phyloP scores from a whole-genome alignment of 2,113 vertebrate genomes.

The Chamaea fasciata region DNA sequence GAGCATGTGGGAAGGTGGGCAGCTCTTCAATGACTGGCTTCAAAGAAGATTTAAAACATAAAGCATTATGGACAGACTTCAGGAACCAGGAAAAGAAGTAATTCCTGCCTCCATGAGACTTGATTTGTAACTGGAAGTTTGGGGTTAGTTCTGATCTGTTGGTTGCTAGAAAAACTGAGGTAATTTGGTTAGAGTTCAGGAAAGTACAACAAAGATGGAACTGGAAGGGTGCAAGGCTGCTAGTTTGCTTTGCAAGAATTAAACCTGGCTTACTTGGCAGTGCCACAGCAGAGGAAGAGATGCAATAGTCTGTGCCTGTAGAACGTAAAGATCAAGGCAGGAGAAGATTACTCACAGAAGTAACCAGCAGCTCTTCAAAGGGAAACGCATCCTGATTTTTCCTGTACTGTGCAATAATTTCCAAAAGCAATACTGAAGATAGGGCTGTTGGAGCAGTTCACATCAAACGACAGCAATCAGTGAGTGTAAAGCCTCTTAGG shows the following conservation, averaged over 20 bases:
- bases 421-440: background rate
- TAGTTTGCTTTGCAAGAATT: background rate
- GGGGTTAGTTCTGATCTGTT: background rate
- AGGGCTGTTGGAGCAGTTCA: background rate
- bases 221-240: background rate
- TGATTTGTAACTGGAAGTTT: background rate
- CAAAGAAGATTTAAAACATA: constrained; percentile 13
- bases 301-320: background rate
- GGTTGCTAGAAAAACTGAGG: background rate
- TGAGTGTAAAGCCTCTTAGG: background rate
- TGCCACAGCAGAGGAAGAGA: background rate
- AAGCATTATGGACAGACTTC: background rate
- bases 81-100: background rate
- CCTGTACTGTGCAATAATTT: background rate
- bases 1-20: constrained; percentile 8
- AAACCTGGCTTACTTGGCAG: background rate
- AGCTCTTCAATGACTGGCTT: background rate
- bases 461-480: background rate
- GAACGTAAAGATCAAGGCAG: background rate
- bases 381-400: background rate
- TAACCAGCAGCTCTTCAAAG: background rate
- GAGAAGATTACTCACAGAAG: background rate
- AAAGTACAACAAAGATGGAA: background rate
- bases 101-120: background rate
- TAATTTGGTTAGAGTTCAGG: background rate